Conservation (phyloP, 2,888 invertebrate genomes). For the Drosophila anomalata region DNA sequence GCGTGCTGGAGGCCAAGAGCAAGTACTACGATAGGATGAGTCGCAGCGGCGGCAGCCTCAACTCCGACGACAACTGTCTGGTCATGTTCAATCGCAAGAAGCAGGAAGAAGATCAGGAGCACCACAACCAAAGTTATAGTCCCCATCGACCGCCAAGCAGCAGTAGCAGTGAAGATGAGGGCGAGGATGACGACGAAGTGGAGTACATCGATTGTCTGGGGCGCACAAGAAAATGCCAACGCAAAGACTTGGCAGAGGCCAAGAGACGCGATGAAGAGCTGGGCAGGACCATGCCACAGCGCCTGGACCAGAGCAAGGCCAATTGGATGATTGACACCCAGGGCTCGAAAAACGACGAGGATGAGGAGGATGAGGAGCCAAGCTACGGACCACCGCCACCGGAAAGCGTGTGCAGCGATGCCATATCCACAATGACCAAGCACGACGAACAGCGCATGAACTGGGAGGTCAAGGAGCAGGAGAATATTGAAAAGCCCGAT, state of each 20-base stretch:
- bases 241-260: slow-evolving; percentile 89
- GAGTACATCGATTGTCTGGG: slow-evolving; percentile 96
- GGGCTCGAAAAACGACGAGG: slow-evolving; percentile 57
- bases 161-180: slow-evolving; percentile 80
- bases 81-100: slow-evolving; percentile 83
- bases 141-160: slow-evolving; percentile 29
- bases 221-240: slow-evolving; percentile 92
- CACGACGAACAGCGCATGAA: slow-evolving; percentile 90
- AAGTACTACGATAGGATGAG: slow-evolving; percentile 84
- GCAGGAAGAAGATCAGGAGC: slow-evolving; percentile 68
- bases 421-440: slow-evolving; percentile 85
- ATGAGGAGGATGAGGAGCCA: slow-evolving; percentile 41
- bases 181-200: slow-evolving; percentile 88
- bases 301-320: slow-evolving; percentile 82
- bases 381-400: slow-evolving; percentile 81
- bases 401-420: slow-evolving; percentile 80
- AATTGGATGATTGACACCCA: slow-evolving; percentile 83
- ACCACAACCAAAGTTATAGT: background rate
- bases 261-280: slow-evolving; percentile 87
- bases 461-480: slow-evolving; percentile 94
- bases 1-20: slow-evolving; percentile 83
- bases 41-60: slow-evolving; percentile 81
- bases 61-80: slow-evolving; percentile 83
- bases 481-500: slow-evolving; percentile 89
- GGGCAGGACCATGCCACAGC: slow-evolving; percentile 81